Evolutionary conservation across 2,113 vertebrate species (phyloP), one percentile per base, ranked within the genome.

Genomic region (Macrotus californicus): DNA sequence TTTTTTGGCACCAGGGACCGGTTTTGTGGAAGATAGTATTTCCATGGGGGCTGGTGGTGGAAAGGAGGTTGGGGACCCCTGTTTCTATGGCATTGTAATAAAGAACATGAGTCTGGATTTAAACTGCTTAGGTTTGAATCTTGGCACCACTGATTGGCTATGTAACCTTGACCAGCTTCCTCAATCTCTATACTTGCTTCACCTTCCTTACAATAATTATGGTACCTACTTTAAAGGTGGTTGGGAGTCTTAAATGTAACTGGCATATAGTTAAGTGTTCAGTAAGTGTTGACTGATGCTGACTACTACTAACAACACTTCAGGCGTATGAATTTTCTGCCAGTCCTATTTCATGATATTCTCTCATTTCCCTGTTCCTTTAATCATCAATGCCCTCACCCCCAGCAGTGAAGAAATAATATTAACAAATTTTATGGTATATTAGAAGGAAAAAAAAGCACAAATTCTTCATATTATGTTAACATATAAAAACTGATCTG

Each of bases 321-420:
- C 24, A 84, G 50, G 39, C 1, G 50, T 36, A 72, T 19, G 59
- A 93, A 89, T 85, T 72, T 93, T 82, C 80, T 66, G 59, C 19
- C 6, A 3, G 29, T 69, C 77, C 56, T 61, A 80, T 43, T 73
- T 83, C 41, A 66, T 75, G 24, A 85, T 52, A 73, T 67, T 84
- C 39, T 92, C 48, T 91, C 75, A 84, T 66, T 84, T 80, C 41
- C 21, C 34, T 95, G 26, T 91, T 88, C 36, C 91, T 91, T 95
- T 93, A 85, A 13, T 64, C 12, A 93, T 56, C 87, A 89, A 91
- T 6, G 82, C 26, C 43, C 22, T 87, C 18, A 88, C 9, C 26
- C 18, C 14, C 3, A 67, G 39, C 46, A 96, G 9, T 86, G 24
- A 91, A 96, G 54, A 95, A 89, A 14, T 66, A 61, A 84, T 83